These are phyloP conservation scores for Eremobia ochroleuca DNA, from an alignment of 2,888 invertebrate species.

Conservation along the genomic window DNA sequence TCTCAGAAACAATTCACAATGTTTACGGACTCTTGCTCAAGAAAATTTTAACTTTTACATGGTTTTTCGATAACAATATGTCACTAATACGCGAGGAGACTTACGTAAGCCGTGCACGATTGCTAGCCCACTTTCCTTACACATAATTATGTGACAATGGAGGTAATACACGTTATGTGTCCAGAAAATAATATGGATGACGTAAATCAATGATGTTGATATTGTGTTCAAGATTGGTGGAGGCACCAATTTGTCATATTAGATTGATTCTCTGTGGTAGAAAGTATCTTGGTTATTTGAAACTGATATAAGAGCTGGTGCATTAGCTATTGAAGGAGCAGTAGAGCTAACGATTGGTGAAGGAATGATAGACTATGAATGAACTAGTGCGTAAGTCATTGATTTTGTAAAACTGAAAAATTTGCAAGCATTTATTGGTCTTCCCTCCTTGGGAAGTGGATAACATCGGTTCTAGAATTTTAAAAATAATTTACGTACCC, in stretches of 20 bases:
- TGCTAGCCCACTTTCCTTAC: constrained; percentile 77
- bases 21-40: constrained; percentile 54
- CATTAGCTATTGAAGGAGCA: neutral
- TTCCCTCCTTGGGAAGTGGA: no score
- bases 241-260: constrained; percentile 41
- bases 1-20: constrained; percentile 14
- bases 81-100: constrained; percentile 71
- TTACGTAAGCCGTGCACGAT: constrained; percentile 71
- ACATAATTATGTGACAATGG: constrained; percentile 78
- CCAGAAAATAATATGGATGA: constrained; percentile 58
- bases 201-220: constrained; percentile 59
- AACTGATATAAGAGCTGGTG: neutral
- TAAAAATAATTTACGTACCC: neutral
- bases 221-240: constrained; percentile 45
- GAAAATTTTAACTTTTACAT: constrained; percentile 51
- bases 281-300: constrained; percentile 9
- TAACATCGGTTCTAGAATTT: no score
- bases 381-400: neutral
- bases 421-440: neutral
- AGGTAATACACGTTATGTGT: constrained; percentile 57
- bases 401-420: neutral
- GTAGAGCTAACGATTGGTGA: neutral
- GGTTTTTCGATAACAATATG: constrained; percentile 75
- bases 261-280: constrained; percentile 27
- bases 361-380: neutral